Base-by-base conservation (phyloP, 2,888 invertebrate genomes). In the Zootermopsis nevadensis region DNA sequence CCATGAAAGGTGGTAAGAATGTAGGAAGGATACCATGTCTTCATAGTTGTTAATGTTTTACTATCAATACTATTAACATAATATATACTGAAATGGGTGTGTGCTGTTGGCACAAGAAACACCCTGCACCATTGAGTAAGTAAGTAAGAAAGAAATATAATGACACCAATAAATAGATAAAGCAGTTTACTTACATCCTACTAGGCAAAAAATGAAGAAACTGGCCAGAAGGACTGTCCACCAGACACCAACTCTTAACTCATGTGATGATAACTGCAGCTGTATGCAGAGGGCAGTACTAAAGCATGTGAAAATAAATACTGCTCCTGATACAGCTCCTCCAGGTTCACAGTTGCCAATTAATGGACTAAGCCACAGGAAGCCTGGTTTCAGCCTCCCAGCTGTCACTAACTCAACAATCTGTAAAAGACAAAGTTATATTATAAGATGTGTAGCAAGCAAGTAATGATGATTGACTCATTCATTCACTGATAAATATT, bases 311-410 rank as follows among this genome's bases (percentile, higher is more conserved):
- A 94, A 95, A 24, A 94, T 89, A 85, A 95, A 92, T 0, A 96
- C 94, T n/a, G 94, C 92, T 35, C 91, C 91, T 0, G 94, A 93
- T 0, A 96, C 95, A 0, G 94, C 95, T 15, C 92, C 91, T 0
- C 97, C 97, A 0, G 96, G 95, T 53, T 94, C 93, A 85, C 94
- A 93, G n/a, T 93, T 92, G 0, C 95, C 95, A 1, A 95, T 91
- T 12, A 95, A 87, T 0, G 95, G 93, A 84, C 94, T 94, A 83
- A 97, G 87, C 93, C 95, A 95, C 31, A 93, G 92, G 87, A 95
- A 95, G 85, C 93, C 92, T 0, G 94, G 91, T 83, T 94, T 93
- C 48, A 97, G 90, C 48, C 67, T 77, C 27, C 97, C 97, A 27
- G 95, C 89, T 76, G 90, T 89, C 76, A 85, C 86, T 55, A 86